phyloP scores from a whole-genome alignment of 2,797 vertebrate genomes.

The Typhlichthys subterraneus region DNA sequence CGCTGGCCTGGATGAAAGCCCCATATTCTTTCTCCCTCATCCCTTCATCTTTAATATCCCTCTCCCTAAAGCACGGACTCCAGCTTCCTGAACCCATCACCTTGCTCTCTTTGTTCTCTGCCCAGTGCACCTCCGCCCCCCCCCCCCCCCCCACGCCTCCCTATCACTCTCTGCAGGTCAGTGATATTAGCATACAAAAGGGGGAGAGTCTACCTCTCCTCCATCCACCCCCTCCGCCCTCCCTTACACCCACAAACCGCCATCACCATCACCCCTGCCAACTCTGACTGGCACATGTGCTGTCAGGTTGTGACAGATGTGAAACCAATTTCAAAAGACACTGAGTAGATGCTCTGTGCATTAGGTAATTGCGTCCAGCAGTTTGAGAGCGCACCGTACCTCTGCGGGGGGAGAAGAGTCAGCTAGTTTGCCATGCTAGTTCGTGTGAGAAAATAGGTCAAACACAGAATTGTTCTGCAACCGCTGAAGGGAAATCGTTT shows the following conservation, averaged over 20 bases:
- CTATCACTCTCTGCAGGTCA: conserved; percentile 48
- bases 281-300: conserved; percentile 41
- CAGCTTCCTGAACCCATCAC: conserved; percentile 64
- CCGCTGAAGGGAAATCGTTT: conserved; percentile 24
- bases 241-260: background rate
- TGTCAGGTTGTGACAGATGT: conserved; percentile 60
- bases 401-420: conserved; percentile 24
- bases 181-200: conserved; percentile 62
- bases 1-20: conserved; percentile 34
- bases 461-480: conserved; percentile 47
- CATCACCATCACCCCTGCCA: conserved; percentile 19
- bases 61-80: conserved; percentile 60
- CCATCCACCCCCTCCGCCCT: background rate
- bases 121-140: conserved; percentile 30
- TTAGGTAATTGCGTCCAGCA: conserved; percentile 29
- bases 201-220: conserved; percentile 38
- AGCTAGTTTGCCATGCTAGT: conserved; percentile 30
- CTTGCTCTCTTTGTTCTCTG: conserved; percentile 60
- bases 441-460: conserved; percentile 53
- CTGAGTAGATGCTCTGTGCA: conserved; percentile 12
- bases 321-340: conserved; percentile 59
- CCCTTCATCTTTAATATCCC: conserved; percentile 70
- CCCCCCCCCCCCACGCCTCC: conserved; percentile 17
- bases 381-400: conserved; percentile 27
- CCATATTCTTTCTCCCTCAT: conserved; percentile 43